Conservation (phyloP, 2,797 vertebrate species). For the Cercopithecus diana region DNA sequence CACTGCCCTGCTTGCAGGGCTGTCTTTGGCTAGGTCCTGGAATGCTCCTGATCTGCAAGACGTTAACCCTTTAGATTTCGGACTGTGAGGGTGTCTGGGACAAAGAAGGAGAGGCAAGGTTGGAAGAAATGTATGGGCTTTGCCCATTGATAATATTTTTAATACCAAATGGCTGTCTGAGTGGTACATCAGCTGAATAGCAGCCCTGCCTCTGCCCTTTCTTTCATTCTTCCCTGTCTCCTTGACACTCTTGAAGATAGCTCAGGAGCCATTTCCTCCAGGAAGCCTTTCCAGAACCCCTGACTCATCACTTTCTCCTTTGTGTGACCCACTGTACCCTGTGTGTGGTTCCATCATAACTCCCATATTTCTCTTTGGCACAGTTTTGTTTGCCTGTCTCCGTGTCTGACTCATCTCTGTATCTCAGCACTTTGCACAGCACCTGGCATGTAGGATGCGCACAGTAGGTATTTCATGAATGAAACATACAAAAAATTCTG, state of each 20-base stretch:
- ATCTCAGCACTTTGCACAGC: not conserved
- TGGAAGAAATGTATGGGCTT: not conserved
- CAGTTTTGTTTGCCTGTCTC: not conserved
- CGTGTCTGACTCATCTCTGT: not conserved
- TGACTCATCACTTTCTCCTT: too few species aligned
- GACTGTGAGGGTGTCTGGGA: not conserved
- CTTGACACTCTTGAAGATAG: not conserved
- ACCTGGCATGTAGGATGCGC: not conserved
- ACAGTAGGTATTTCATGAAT: not conserved
- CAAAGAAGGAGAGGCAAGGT: not conserved
- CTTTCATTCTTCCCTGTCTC: not conserved
- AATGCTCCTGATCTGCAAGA: not conserved
- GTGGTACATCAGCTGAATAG: not conserved
- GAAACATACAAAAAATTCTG: not conserved
- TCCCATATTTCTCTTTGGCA: not conserved
- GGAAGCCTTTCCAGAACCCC: not conserved
- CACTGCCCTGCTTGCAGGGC: not conserved
- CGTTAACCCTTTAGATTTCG: not conserved
- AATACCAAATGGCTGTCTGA: not conserved
- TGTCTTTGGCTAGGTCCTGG: not conserved
- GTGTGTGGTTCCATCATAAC: accelerated
- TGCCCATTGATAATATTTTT: not conserved
- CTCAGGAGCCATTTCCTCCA: not conserved
- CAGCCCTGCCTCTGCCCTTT: not conserved
- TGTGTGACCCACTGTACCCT: not conserved